These are phyloP conservation scores for Diprion similis DNA, from an alignment of 1,140 invertebrate species.

Conservation along the genomic window DNA sequence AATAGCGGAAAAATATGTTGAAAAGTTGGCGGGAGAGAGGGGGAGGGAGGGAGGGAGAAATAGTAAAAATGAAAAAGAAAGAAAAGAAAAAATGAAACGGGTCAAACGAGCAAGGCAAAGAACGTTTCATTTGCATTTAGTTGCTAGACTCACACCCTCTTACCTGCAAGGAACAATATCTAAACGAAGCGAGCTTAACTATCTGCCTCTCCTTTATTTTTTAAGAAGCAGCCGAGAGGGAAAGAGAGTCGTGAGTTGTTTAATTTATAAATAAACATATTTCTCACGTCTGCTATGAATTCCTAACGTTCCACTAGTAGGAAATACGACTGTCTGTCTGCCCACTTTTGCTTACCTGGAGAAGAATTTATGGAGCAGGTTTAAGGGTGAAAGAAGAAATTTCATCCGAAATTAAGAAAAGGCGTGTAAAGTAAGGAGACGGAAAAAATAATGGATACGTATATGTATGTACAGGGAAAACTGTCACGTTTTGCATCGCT, in stretches of 20 bases:
- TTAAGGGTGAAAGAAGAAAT: not conserved
- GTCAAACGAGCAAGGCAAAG: not conserved
- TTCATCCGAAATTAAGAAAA: conserved; percentile 5
- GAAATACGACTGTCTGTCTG: not conserved
- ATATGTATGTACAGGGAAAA: too few species aligned
- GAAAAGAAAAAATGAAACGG: not conserved
- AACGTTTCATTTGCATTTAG: not conserved
- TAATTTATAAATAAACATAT: conserved; percentile 10
- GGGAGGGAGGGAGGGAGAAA: too few species aligned
- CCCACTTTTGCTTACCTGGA: not conserved
- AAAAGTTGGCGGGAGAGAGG: too few species aligned
- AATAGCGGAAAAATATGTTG: too few species aligned
- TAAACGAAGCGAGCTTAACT: not conserved
- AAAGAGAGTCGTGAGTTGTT: not conserved
- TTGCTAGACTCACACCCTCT: not conserved
- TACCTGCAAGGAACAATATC: not conserved
- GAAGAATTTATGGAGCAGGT: conserved; percentile 3
- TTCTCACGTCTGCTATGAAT: conserved; percentile 5
- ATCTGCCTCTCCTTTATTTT: not conserved
- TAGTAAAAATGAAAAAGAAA: too few species aligned
- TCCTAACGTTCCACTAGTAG: not conserved
- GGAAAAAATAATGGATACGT: not conserved
- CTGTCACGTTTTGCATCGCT: too few species aligned
- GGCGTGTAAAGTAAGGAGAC: not conserved
- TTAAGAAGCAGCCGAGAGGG: not conserved